Conservation (phyloP, 2,888 invertebrate species). For the Amphipyra berbera region DNA sequence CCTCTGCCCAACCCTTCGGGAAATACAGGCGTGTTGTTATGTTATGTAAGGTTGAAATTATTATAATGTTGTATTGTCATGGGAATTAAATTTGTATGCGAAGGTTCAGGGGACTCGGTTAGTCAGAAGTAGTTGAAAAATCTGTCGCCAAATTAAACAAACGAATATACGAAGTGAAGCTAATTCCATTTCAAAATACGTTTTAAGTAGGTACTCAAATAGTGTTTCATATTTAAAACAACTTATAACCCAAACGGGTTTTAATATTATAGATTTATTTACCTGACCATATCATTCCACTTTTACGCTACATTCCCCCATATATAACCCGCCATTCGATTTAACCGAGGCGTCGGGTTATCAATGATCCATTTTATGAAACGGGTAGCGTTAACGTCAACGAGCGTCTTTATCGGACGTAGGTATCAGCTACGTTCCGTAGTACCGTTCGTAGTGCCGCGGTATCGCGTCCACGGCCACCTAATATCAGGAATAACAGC, state of each 20-base stretch:
- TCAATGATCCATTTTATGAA: conserved; percentile 52
- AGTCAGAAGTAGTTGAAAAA: too few relatives aligned
- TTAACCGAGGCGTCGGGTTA: conserved; percentile 44
- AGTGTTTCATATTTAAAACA: too few relatives aligned
- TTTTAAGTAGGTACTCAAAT: too few relatives aligned
- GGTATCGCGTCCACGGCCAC: conserved; percentile 39
- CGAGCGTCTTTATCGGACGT: conserved; percentile 49
- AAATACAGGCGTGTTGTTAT: too few relatives aligned
- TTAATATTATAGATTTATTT: conserved; percentile 28
- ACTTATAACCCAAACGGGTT: neutral
- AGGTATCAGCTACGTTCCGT: conserved; percentile 36
- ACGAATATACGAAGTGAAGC: too few relatives aligned
- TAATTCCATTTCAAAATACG: too few relatives aligned
- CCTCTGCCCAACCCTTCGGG: too few relatives aligned
- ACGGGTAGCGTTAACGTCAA: conserved; percentile 41
- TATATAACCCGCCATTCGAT: conserved; percentile 41
- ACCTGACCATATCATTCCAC: conserved; percentile 42
- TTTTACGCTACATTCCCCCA: conserved; percentile 36
- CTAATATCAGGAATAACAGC: conserved; percentile 53
- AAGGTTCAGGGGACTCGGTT: too few relatives aligned
- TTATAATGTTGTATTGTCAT: too few relatives aligned
- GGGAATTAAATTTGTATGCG: too few relatives aligned
- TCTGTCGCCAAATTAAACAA: too few relatives aligned
- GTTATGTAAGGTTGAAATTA: too few relatives aligned
- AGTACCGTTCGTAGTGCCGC: conserved; percentile 2